phyloP scores from a whole-genome alignment of 2,113 vertebrate species.

The Plectropomus leopardus region DNA sequence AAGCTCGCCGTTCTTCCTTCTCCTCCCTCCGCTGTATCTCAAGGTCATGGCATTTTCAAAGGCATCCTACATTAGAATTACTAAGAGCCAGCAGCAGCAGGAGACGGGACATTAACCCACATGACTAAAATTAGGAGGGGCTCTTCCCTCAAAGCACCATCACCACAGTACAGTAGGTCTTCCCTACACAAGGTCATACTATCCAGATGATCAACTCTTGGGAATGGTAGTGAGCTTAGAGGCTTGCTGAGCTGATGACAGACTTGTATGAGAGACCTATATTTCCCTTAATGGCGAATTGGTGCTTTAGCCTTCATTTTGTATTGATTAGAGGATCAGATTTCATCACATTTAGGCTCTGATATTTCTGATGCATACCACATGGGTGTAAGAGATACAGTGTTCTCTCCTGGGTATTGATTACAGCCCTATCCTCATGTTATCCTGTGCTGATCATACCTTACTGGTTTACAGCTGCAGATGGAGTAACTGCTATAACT shows the following conservation, averaged over 20 bases:
- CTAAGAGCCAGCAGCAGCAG: constrained; percentile 25
- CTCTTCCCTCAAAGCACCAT: constrained; percentile 54
- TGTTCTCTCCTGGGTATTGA: constrained; percentile 55
- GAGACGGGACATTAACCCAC: constrained; percentile 45
- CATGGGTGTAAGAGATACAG: constrained; percentile 59
- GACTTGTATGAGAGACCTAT: constrained; percentile 39
- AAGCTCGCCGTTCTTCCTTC: constrained; percentile 15
- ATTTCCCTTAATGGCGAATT: constrained; percentile 51
- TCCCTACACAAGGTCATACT: constrained; percentile 65
- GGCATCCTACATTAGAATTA: constrained; percentile 54
- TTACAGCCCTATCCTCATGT: constrained; percentile 27
- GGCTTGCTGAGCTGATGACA: constrained; percentile 8
- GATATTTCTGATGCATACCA: constrained; percentile 59
- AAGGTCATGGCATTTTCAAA: constrained; percentile 72
- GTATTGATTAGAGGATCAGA: constrained; percentile 67
- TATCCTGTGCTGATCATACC: constrained; percentile 33
- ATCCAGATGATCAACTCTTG: constrained; percentile 52
- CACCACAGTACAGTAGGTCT: constrained; percentile 39
- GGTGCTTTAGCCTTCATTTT: constrained; percentile 46
- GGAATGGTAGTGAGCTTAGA: constrained; percentile 39
- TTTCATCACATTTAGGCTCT: constrained; percentile 70
- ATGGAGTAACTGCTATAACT: neutral
- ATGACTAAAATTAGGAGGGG: constrained; percentile 67
- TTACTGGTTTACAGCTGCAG: constrained; percentile 29
- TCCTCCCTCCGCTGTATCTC: constrained; percentile 42